Evolutionary conservation across 2,888 invertebrate species (phyloP), one percentile per base, ranked within the genome.

Genomic region (Heteromyza rotundicornis): DNA sequence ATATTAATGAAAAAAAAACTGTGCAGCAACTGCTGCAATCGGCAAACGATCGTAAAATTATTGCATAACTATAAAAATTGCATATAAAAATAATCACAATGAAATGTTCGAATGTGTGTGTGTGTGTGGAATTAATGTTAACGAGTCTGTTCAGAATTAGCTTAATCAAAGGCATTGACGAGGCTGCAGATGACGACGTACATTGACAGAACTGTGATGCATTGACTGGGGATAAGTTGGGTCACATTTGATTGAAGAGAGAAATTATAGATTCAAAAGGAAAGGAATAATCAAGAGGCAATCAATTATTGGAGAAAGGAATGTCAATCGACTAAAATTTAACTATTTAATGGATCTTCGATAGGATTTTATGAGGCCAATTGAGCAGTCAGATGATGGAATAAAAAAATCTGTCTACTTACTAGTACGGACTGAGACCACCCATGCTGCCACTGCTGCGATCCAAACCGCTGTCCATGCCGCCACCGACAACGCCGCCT

Each of bases 341-440:
- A n/a, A n/a, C n/a, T n/a, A n/a, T n/a, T n/a, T n/a, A n/a, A n/a
- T n/a, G n/a, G n/a, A n/a, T n/a, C n/a, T n/a, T n/a, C n/a, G n/a
- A n/a, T n/a, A n/a, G n/a, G n/a, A n/a, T n/a, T n/a, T n/a, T n/a
- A n/a, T n/a, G n/a, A n/a, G n/a, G n/a, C n/a, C n/a, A n/a, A n/a
- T n/a, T n/a, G n/a, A n/a, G n/a, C n/a, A n/a, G n/a, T n/a, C n/a
- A n/a, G n/a, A n/a, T n/a, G n/a, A n/a, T n/a, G n/a, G n/a, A 27
- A 40, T 55, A 16, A 40, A 12, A 20, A 36, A 64, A 60, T 63
- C 51, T 52, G 58, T 62, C 57, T 72, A 77, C 77, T 74, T 62
- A 74, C 74, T 72, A 69, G 64, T 74, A 77, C 63, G 67, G 67
- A 61, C 65, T 70, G 52, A 72, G 73, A 66, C n/a, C n/a, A n/a